These are phyloP conservation scores for Apogon hyalosoma DNA, from an alignment of 2,797 vertebrate genomes.

Conservation along the genomic window DNA sequence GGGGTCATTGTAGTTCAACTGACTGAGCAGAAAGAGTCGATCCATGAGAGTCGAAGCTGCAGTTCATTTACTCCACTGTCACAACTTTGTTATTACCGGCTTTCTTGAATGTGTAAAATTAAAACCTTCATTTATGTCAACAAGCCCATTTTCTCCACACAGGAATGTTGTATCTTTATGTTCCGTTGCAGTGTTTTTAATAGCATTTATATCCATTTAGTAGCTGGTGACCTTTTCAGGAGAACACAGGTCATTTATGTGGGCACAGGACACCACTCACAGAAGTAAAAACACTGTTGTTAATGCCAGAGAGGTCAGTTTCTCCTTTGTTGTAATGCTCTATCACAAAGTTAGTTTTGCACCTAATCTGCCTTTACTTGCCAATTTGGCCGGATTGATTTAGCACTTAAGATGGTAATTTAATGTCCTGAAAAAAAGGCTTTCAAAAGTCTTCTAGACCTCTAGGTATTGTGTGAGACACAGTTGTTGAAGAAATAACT, in stretches of 20 bases:
- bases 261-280: conserved; percentile 4
- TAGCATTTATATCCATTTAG: not conserved
- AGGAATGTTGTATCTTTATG: not conserved
- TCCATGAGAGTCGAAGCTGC: conserved; percentile 12
- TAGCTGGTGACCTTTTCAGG: conserved; percentile 9
- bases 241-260: conserved; percentile 16
- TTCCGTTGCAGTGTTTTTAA: conserved; percentile 15
- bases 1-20: conserved; percentile 88
- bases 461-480: conserved; percentile 66
- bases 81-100: conserved; percentile 42
- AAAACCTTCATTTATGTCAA: conserved; percentile 9
- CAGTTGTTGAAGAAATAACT: conserved; percentile 73
- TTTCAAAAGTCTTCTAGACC: conserved; percentile 58
- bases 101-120: conserved; percentile 17
- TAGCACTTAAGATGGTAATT: conserved; percentile 67
- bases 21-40: conserved; percentile 54
- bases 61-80: conserved; percentile 50
- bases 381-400: conserved; percentile 69
- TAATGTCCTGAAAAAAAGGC: conserved; percentile 63
- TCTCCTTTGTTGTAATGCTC: conserved; percentile 2
- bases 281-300: conserved; percentile 6
- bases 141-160: not conserved
- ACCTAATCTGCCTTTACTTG: conserved; percentile 22
- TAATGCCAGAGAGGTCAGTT: conserved; percentile 2
- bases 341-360: conserved; percentile 19